Percentiles rank a stretch among this genome's conserved stretches.
Evolutionary conservation across 2,888 invertebrate genomes (phyloP).

Genomic region (Eupithecia abbreviata): DNA sequence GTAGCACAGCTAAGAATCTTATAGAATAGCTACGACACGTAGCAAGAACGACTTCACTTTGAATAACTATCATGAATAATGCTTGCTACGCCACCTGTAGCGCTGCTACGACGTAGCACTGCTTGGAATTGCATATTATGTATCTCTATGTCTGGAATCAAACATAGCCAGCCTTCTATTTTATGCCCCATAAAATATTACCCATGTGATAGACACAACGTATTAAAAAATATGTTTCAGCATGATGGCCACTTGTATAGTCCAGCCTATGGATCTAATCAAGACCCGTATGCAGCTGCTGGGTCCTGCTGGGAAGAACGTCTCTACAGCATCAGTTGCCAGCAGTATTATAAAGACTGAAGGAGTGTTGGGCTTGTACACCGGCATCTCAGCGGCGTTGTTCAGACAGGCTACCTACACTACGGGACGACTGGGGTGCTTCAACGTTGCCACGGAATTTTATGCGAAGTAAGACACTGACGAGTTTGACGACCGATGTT

Average conservation of each 20-base stretch:
- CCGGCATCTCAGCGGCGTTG: slow-evolving; percentile 94
- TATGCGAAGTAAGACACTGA: slow-evolving; percentile 75
- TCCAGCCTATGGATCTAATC: slow-evolving; percentile 64
- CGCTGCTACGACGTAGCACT: neutral
- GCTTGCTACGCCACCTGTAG: too few relatives aligned
- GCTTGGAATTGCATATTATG: neutral
- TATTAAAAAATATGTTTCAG: slow-evolving; percentile 41
- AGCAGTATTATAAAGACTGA: slow-evolving; percentile 90
- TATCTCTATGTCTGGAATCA: too few relatives aligned
- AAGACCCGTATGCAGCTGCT: slow-evolving; percentile 79
- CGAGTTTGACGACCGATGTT: too few relatives aligned
- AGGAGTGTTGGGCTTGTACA: slow-evolving; percentile 93
- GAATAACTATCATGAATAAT: too few relatives aligned
- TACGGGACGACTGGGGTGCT: slow-evolving; percentile 95
- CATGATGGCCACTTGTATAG: slow-evolving; percentile 59
- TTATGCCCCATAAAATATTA: too few relatives aligned
- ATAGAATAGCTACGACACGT: too few relatives aligned
- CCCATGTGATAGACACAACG: too few relatives aligned
- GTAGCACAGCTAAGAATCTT: too few relatives aligned
- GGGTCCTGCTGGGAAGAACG: slow-evolving; percentile 75
- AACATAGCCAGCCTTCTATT: too few relatives aligned
- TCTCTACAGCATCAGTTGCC: slow-evolving; percentile 89
- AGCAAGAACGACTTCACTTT: too few relatives aligned
- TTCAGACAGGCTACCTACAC: slow-evolving; percentile 98
- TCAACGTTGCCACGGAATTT: slow-evolving; percentile 92